Evolutionary conservation across 2,888 invertebrate genomes (phyloP), one percentile per base, ranked within the genome.

Genomic region (Panorpa germanica): DNA sequence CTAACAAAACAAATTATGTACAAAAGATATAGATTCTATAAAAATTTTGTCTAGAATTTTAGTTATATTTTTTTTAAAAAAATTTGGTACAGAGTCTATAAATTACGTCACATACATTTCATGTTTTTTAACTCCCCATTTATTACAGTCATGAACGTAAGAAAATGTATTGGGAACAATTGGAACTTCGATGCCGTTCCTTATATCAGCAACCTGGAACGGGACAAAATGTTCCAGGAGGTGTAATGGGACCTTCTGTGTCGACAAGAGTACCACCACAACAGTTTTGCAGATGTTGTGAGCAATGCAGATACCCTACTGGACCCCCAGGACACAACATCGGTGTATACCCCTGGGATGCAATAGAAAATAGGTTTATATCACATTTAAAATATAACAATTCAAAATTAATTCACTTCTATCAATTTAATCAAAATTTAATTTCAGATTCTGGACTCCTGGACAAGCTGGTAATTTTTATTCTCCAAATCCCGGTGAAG

Each of bases 151-250:
- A 88, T 47, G 88, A 88, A 53, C 74, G 82, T 37, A 88, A 88
- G 59, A 88, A 86, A 56, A 85, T 83, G 76, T 88, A 88, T 51
- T 88, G 88, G 86, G 85, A 85, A 44, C 85, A 88, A 55, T 47
- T 88, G 50, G 86, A 86, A 49, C 52, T 85, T 30, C 61, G 83
- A 33, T 81, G 86, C 49, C 62, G 85, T 36, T 78, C 82, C 2
- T 52, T 86, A 34, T 83, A 83, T 43, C 33, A 34, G 8, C 32
- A 34, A 5, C 31, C 36, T 1, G 35, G 35, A 8, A n/a, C n/a
- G n/a, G n/a, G n/a, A 10, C 26, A 19, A 24, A 24, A 24, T 24
- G 8, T 24, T 24, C 10, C 9, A 9, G 7, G 9, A 9, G 7
- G 7, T 19, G n/a, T n/a, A n/a, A n/a, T n/a, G 37, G 59, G 55